These are phyloP conservation scores for Proctacanthus coquilletti DNA, from an alignment of 1,140 invertebrate genomes.

Conservation along the genomic window DNA sequence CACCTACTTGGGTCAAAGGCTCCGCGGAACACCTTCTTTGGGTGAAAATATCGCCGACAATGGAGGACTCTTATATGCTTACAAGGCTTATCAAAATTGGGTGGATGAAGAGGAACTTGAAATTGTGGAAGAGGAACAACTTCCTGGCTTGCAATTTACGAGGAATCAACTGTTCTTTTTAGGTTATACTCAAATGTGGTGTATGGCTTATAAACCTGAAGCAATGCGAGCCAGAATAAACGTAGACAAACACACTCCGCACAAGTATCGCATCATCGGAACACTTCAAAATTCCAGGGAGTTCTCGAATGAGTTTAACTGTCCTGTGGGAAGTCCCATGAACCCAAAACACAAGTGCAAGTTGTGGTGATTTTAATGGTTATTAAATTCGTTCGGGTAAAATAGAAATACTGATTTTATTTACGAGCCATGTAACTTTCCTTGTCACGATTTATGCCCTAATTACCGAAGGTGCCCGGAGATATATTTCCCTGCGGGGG, in stretches of 20 bases:
- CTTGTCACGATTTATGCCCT: no score
- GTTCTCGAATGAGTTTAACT: conserved; percentile 52
- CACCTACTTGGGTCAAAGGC: conserved; percentile 32
- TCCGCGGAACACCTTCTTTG: conserved; percentile 62
- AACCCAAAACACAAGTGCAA: conserved; percentile 64
- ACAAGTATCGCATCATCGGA: conserved; percentile 55
- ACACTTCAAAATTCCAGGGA: conserved; percentile 65
- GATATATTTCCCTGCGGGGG: no score
- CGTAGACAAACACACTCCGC: no score
- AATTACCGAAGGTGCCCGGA: no score
- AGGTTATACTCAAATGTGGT: conserved; percentile 39
- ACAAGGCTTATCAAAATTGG: conserved; percentile 39
- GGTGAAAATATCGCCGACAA: conserved; percentile 88
- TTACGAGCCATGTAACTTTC: no score
- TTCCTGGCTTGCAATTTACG: conserved; percentile 37
- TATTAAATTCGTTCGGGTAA: no score
- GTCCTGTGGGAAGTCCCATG: conserved; percentile 50
- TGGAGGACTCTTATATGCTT: conserved; percentile 65
- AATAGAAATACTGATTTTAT: no score
- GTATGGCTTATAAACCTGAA: conserved; percentile 32
- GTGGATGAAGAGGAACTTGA: conserved; percentile 27
- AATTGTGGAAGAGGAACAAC: conserved; percentile 26
- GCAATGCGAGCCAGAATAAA: no score
- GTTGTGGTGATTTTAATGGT: no score
- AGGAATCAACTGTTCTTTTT: conserved; percentile 42